A percentile compares a stretch with the other conserved stretches of the same genome.
Evolutionary conservation across 2,797 vertebrate genomes (phyloP).

Genomic region (Masticophis lateralis): DNA sequence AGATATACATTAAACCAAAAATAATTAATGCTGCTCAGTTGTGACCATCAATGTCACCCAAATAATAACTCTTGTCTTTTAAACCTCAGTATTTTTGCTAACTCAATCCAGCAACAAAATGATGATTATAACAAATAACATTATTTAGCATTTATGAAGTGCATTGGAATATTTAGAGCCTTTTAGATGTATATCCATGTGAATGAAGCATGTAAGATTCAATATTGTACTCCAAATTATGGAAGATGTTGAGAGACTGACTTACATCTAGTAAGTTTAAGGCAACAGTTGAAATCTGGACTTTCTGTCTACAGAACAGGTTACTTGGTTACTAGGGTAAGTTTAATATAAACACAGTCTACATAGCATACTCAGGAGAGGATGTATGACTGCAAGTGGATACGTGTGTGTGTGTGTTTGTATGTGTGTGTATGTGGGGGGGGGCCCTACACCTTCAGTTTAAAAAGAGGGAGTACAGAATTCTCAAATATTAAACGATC

Average conservation of each 20-base stretch:
- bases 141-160: not conserved
- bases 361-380: not conserved
- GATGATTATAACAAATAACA: not conserved
- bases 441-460: not conserved
- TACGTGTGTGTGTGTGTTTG: not conserved
- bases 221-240: not conserved
- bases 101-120: not conserved
- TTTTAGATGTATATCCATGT: not conserved
- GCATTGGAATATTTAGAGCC: not conserved
- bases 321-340: not conserved
- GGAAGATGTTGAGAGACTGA: not conserved
- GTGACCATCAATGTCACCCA: not conserved
- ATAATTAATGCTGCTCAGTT: not conserved
- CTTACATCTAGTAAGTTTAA: not conserved
- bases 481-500: not conserved
- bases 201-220: not conserved
- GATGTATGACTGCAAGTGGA: not conserved
- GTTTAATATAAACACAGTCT: not conserved
- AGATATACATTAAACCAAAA: not conserved
- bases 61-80: not conserved
- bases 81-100: not conserved
- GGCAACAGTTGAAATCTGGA: not conserved
- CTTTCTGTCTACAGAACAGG: not conserved
- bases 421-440: accelerated
- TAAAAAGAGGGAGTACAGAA: not conserved